These are phyloP conservation scores for Junonia oenone DNA, from an alignment of 2,888 invertebrate genomes.

Conservation along the genomic window DNA sequence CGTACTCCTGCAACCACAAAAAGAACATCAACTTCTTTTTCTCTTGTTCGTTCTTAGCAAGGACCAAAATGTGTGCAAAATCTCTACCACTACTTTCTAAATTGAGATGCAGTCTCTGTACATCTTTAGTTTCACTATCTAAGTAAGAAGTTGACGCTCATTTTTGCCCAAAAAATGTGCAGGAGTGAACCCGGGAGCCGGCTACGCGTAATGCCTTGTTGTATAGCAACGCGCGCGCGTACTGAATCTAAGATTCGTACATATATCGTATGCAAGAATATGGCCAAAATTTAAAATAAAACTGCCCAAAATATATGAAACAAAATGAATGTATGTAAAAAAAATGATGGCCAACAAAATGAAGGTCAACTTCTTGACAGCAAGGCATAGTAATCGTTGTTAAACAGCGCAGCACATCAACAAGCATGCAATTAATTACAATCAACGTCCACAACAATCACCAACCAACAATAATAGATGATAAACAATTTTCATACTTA, in stretches of 20 bases:
- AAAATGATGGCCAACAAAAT: conserved; percentile 93
- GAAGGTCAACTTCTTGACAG: conserved; percentile 97
- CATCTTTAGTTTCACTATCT: conserved; percentile 66
- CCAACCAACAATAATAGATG: conserved; percentile 8
- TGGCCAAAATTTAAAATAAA: conserved; percentile 71
- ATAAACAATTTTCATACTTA: neutral
- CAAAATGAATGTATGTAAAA: conserved; percentile 81
- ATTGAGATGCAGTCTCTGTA: conserved; percentile 74
- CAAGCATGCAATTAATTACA: conserved; percentile 69
- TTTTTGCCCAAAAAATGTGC: conserved; percentile 85
- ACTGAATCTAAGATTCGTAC: conserved; percentile 57
- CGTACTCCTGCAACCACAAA: conserved; percentile 94
- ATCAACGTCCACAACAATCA: conserved; percentile 32
- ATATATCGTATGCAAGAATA: conserved; percentile 59
- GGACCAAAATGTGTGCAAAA: conserved; percentile 71
- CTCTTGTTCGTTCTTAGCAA: conserved; percentile 63
- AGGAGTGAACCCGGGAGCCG: conserved; percentile 75
- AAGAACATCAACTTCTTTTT: conserved; percentile 94
- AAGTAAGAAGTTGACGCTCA: conserved; percentile 92
- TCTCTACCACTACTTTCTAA: conserved; percentile 78
- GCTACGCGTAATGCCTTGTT: conserved; percentile 71
- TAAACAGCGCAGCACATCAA: conserved; percentile 73
- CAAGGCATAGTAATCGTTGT: conserved; percentile 78
- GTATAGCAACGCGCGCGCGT: conserved; percentile 68
- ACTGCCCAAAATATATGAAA: conserved; percentile 76